Base-by-base conservation (phyloP, 2,797 vertebrate species). In the Dermochelys coriacea region DNA sequence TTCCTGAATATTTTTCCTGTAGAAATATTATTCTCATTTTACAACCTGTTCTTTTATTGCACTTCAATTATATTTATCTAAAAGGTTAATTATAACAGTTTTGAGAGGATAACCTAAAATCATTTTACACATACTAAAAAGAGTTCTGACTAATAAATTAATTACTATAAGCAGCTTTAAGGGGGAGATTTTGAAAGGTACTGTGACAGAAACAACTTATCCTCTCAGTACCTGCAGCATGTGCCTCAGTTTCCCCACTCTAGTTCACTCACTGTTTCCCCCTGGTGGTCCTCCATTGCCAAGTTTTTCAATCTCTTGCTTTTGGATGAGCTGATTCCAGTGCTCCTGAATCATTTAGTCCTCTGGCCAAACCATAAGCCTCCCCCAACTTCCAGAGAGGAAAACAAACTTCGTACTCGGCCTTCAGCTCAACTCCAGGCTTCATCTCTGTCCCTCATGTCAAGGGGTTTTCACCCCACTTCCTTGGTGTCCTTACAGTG, bases 261-360 rank as follows among this genome's bases (percentile, higher is more conserved):
- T 1, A 1, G 21, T 23, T 80, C 47, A 92, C 31, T 50, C 61
- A 31, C 34, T 64, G 31, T n/a, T 4, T 87, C 79, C n/a, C 37
- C 4, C 75, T 6, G 50, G 0, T 1, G 59, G 12, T 49, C 75
- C 59, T 0, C 0, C 0, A 61, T 14, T 1, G 59, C 41, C 41
- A 86, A 61, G 18, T 15, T 57, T 10, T 71, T 81, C 12, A 61
- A 27, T 25, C 9, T 45, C 27, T 51, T 93, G 45, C 59, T 86
- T 41, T 84, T 12, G 3, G 12, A 90, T 18, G 21, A 31, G 41
- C 90, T 89, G 18, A 78, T 84, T 41, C 71, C 34, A 86, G 47
- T 25, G 19, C 34, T 92, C 81, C 61, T 86, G 88, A 77, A 93
- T 7, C 23, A 1, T 12, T 94, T 79, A 3, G 11, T 93, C 45